Evolutionary conservation across 2,888 invertebrate species (phyloP).

Genomic region (Eustalomyia histrio): DNA sequence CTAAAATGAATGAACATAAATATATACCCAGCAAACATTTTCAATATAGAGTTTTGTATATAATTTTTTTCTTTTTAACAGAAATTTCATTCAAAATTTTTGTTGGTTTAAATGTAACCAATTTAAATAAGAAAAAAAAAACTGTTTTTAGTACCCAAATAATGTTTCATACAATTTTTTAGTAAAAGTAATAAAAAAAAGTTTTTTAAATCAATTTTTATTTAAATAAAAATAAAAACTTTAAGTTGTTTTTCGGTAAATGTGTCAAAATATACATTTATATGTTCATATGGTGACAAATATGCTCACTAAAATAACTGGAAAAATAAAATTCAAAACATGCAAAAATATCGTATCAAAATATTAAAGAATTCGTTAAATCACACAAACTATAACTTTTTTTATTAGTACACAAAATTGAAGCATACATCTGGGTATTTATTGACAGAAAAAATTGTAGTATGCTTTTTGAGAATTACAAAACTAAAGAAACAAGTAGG

Average conservation of each 20-base stretch:
- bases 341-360: slow-evolving; percentile 42
- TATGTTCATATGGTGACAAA: neutral
- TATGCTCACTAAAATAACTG: neutral
- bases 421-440: slow-evolving; percentile 15
- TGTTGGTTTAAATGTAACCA: too few species aligned
- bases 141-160: neutral
- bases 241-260: too few species aligned
- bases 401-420: slow-evolving; percentile 30
- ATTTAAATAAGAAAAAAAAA: too few species aligned
- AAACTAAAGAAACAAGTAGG: too few species aligned
- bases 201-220: neutral
- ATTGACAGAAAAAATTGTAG: too few species aligned
- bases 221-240: neutral
- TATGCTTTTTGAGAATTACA: too few species aligned
- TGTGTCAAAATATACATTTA: too few species aligned
- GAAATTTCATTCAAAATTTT: too few species aligned
- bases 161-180: neutral
- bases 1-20: too few species aligned
- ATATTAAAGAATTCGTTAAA: slow-evolving; percentile 16
- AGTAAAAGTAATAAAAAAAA: neutral
- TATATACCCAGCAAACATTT: too few species aligned
- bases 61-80: too few species aligned
- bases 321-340: slow-evolving; percentile 8
- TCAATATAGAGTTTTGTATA: too few species aligned
- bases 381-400: slow-evolving; percentile 1